A percentile compares a stretch with the other conserved stretches of the same genome.
Conservation (phyloP, 2,113 vertebrate species). For the Spilogale gracilis region DNA sequence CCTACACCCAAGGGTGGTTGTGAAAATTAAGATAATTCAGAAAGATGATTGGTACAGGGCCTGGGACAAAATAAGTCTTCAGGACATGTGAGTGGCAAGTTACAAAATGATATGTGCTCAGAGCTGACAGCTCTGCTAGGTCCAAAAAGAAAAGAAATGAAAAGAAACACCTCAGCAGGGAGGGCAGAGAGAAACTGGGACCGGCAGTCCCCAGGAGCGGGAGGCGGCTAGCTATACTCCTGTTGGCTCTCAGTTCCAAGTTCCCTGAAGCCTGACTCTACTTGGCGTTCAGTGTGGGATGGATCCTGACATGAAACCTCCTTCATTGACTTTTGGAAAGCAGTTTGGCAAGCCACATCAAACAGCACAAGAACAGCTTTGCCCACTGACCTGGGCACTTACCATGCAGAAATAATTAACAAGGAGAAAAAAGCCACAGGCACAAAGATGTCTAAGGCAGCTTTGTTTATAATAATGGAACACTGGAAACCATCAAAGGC, state of each 20-base stretch:
- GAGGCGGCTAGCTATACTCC: neutral
- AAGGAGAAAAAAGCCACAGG: conserved; percentile 71
- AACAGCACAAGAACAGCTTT: conserved; percentile 56
- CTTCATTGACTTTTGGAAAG: conserved; percentile 69
- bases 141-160: neutral
- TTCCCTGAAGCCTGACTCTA: conserved; percentile 60
- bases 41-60: neutral
- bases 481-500: neutral
- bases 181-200: neutral
- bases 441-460: conserved; percentile 25
- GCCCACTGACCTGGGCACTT: conserved; percentile 55
- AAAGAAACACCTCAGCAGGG: neutral
- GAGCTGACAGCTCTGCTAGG: neutral
- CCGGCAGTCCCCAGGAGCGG: neutral
- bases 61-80: neutral
- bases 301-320: conserved; percentile 56
- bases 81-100: neutral
- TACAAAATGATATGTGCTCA: neutral
- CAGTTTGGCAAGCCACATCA: conserved; percentile 75
- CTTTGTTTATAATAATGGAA: conserved; percentile 54
- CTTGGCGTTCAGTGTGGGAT: conserved; percentile 36
- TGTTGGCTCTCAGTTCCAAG: neutral
- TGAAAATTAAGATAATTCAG: conserved; percentile 32
- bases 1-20: neutral
- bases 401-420: conserved; percentile 77